A percentile compares a stretch with the other conserved stretches of the same genome.
Conservation (phyloP, 2,113 vertebrate species). For the Psettodes erumei region DNA sequence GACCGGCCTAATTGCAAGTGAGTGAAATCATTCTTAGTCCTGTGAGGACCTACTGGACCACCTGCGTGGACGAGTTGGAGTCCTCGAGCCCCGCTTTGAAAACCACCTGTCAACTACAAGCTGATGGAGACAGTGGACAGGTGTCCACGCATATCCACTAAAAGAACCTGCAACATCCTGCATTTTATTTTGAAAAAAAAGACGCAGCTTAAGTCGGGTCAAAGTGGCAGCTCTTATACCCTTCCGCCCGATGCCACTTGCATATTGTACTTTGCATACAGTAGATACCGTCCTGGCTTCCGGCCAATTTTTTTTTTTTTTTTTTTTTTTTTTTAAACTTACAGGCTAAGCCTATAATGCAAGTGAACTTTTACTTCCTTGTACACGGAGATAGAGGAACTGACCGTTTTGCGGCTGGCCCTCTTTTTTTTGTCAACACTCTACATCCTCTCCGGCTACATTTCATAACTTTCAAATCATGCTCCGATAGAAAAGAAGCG, state of each 20-base stretch:
- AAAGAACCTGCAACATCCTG: too few species aligned
- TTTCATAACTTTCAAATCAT: constrained; percentile 51
- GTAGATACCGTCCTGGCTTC: constrained; percentile 79
- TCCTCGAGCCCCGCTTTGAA: background rate
- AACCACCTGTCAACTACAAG: background rate
- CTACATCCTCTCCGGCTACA: constrained; percentile 41
- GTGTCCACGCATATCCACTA: background rate
- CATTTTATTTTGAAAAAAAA: background rate
- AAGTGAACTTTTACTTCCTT: constrained; percentile 85
- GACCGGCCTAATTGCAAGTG: too few species aligned
- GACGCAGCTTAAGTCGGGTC: background rate
- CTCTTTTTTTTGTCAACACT: constrained; percentile 36
- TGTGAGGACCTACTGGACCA: background rate
- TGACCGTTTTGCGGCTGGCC: constrained; percentile 69
- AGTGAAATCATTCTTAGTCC: background rate
- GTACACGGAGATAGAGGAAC: constrained; percentile 84
- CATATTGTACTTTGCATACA: constrained; percentile 79
- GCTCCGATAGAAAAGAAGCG: constrained; percentile 41
- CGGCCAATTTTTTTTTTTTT: constrained; percentile 62
- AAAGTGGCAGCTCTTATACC: background rate
- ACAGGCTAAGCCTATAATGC: constrained; percentile 66
- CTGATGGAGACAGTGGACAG: background rate
- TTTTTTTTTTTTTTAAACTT: constrained; percentile 37
- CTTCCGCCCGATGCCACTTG: background rate
- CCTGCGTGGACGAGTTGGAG: background rate